phyloP scores from a whole-genome alignment of 2,888 invertebrate genomes.

The Scaeva pyrastri region DNA sequence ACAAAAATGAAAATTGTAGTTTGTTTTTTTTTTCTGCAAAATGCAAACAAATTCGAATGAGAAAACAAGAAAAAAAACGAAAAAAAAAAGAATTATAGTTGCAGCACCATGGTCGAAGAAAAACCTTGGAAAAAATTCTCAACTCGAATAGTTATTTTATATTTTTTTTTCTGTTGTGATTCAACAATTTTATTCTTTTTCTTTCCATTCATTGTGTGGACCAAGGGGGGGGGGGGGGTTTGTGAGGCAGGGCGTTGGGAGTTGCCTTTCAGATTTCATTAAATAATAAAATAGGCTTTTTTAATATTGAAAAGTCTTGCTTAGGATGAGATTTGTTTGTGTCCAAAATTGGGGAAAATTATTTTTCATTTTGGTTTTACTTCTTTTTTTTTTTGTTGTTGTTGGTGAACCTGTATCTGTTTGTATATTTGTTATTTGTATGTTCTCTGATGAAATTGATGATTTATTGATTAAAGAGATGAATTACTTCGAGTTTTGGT shows the following conservation, averaged over 20 bases:
- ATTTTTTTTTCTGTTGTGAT: conserved; percentile 31
- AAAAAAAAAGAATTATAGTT: conserved; percentile 12
- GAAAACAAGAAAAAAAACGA: conserved; percentile 19
- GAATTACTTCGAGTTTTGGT: conserved; percentile 27
- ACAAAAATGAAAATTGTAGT: conserved; percentile 52
- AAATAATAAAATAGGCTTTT: conserved; percentile 37
- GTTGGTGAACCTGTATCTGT: too few relatives aligned
- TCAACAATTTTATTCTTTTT: conserved; percentile 21
- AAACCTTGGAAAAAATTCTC: conserved; percentile 54
- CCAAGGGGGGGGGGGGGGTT: too few relatives aligned
- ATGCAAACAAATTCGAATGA: conserved; percentile 46
- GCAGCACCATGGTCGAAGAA: conserved; percentile 26
- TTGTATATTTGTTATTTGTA: background rate
- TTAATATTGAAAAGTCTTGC: conserved; percentile 37
- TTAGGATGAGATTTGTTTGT: conserved; percentile 23
- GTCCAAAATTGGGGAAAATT: conserved; percentile 9
- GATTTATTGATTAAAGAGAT: conserved; percentile 2
- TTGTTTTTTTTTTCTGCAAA: conserved; percentile 52
- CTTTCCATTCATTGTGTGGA: conserved; percentile 31
- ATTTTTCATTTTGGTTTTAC: conserved; percentile 9
- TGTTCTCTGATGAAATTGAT: background rate
- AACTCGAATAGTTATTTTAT: conserved; percentile 25
- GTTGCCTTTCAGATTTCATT: conserved; percentile 38
- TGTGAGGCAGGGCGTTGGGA: conserved; percentile 8
- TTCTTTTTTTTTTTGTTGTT: background rate